Percentiles rank a stretch among this genome's conserved stretches.
These are phyloP conservation scores for Euphonia xanthogaster DNA, from an alignment of 2,797 vertebrate species.

Conservation along the genomic window DNA sequence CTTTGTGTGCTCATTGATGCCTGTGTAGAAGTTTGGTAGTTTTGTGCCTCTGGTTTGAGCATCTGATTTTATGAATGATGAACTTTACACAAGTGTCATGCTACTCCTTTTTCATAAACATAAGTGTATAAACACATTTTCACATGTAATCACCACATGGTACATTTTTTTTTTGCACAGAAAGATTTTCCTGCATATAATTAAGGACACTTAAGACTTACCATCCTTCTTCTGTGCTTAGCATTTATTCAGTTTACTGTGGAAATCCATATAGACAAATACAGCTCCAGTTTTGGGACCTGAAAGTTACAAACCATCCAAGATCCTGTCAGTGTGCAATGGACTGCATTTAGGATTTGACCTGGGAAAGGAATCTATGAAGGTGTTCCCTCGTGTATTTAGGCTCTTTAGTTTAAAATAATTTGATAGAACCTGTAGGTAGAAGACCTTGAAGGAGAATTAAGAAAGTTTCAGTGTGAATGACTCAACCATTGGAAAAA, in stretches of 20 bases:
- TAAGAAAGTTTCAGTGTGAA: not conserved
- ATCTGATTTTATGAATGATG: not conserved
- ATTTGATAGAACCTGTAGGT: not conserved
- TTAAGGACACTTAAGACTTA: not conserved
- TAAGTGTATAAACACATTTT: not conserved
- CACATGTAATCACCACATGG: not conserved
- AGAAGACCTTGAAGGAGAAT: not conserved
- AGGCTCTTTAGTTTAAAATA: not conserved
- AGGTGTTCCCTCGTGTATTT: not conserved
- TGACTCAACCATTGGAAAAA: not conserved
- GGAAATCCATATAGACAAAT: not conserved
- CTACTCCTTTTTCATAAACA: not conserved
- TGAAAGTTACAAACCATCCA: not conserved
- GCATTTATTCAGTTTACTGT: not conserved
- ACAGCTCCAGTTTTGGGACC: not conserved
- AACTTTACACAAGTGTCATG: not conserved
- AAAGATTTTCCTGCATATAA: not conserved
- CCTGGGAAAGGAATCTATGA: not conserved
- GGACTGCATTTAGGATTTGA: not conserved
- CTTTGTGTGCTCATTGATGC: not conserved
- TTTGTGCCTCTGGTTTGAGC: not conserved
- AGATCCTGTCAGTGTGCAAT: not conserved
- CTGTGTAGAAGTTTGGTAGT: not conserved
- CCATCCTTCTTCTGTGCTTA: not conserved
- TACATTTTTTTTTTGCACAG: not conserved